Evolutionary conservation across 2,888 invertebrate genomes (phyloP).

Genomic region (Drosophila antonietae): DNA sequence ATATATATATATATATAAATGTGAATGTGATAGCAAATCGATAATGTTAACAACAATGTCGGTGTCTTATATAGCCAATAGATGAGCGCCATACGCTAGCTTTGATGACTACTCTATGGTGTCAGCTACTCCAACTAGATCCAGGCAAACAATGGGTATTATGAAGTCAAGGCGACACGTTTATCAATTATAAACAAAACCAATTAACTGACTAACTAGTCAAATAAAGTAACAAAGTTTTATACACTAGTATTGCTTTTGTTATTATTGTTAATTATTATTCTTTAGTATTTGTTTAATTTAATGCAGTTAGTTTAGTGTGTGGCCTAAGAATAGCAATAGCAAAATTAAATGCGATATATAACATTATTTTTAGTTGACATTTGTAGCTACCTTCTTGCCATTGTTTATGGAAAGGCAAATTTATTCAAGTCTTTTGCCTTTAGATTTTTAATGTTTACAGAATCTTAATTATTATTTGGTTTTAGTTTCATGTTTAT

Average conservation of each 20-base stretch:
- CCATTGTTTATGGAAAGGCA: neutral
- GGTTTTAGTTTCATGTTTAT: too few relatives aligned
- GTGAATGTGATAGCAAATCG: slow-evolving; percentile 5
- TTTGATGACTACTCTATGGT: slow-evolving; percentile 21
- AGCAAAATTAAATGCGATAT: neutral
- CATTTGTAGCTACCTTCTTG: neutral
- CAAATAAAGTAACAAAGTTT: neutral
- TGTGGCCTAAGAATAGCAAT: neutral
- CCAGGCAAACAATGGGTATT: slow-evolving; percentile 3
- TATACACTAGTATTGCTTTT: neutral
- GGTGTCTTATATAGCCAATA: slow-evolving; percentile 9
- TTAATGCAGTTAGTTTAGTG: neutral
- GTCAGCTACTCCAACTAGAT: slow-evolving; percentile 36
- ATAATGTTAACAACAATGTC: slow-evolving; percentile 16
- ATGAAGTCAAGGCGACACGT: slow-evolving; percentile 5
- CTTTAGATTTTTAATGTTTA: neutral
- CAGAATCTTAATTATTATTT: too few relatives aligned
- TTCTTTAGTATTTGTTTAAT: neutral
- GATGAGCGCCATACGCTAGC: slow-evolving; percentile 4
- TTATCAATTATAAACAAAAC: slow-evolving; percentile 7
- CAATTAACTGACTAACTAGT: neutral
- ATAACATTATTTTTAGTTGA: neutral
- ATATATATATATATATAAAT: neutral
- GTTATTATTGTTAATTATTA: neutral
- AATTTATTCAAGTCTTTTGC: neutral